A percentile compares a stretch with the other conserved stretches of the same genome.
These are phyloP conservation scores for Lasioglossum calceatum DNA, from an alignment of 2,888 invertebrate genomes.

Conservation along the genomic window DNA sequence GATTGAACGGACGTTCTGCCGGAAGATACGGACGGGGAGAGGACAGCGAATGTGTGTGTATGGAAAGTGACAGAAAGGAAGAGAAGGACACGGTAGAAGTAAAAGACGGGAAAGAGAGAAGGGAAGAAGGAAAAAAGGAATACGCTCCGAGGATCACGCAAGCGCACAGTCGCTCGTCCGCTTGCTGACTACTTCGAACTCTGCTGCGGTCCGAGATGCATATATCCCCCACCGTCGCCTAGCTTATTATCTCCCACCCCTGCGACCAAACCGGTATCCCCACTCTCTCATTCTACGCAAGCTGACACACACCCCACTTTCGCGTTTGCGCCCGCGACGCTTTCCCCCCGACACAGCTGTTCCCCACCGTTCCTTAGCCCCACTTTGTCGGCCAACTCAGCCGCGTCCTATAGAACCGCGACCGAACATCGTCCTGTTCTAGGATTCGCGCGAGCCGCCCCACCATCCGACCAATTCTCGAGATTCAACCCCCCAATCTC, in stretches of 20 bases:
- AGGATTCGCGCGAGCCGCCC: constrained; percentile 42
- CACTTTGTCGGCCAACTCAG: constrained; percentile 10
- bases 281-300: background rate
- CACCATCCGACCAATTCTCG: constrained; percentile 14
- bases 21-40: constrained; percentile 16
- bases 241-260: constrained; percentile 24
- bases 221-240: constrained; percentile 44
- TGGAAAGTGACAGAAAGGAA: constrained; percentile 4
- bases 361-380: constrained; percentile 29
- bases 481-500: constrained; percentile 18
- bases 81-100: background rate
- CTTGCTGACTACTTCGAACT: constrained; percentile 78
- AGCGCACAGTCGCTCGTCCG: constrained; percentile 81
- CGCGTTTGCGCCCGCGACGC: constrained; percentile 23
- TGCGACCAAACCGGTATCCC: background rate
- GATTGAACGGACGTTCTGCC: constrained; percentile 42
- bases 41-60: background rate
- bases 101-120: background rate
- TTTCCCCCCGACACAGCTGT: background rate
- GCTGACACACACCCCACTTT: constrained; percentile 41
- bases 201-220: constrained; percentile 46
- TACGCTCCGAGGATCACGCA: constrained; percentile 74
- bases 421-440: constrained; percentile 6
- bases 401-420: constrained; percentile 36
- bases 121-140: constrained; percentile 20